Evolutionary conservation across 2,888 invertebrate genomes (phyloP).

Genomic region (Aleiodes testaceus): DNA sequence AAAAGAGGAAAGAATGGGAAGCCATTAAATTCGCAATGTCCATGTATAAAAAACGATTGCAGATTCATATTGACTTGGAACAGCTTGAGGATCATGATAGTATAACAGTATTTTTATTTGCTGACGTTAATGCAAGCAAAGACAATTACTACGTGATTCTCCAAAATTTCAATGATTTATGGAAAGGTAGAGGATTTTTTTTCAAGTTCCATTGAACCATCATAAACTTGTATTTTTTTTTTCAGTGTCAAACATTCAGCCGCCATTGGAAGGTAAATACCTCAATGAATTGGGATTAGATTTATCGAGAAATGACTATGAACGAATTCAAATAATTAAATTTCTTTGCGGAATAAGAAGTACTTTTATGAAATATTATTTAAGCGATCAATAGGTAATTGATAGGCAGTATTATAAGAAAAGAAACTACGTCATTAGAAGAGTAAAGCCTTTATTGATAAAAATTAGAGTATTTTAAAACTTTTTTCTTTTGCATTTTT

Average conservation of each 20-base stretch:
- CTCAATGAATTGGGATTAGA: constrained; percentile 55
- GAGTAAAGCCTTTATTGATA: constrained; percentile 64
- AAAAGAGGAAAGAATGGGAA: constrained; percentile 57
- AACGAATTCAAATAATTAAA: constrained; percentile 53
- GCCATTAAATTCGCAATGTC: constrained; percentile 60
- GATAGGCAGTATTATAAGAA: not conserved
- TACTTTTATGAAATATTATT: constrained; percentile 58
- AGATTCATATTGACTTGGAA: constrained; percentile 57
- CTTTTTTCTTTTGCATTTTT: constrained; percentile 39
- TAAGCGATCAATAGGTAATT: not conserved
- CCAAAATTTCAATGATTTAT: constrained; percentile 50
- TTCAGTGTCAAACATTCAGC: constrained; percentile 64
- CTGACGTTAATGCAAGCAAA: constrained; percentile 48
- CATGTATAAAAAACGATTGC: constrained; percentile 61
- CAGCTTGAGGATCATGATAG: constrained; percentile 48
- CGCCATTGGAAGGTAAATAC: constrained; percentile 58
- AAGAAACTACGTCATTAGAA: constrained; percentile 46
- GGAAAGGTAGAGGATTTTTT: constrained; percentile 59
- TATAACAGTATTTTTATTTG: constrained; percentile 62
- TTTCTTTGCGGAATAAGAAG: constrained; percentile 62
- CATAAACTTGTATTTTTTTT: constrained; percentile 38
- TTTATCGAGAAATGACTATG: constrained; percentile 52
- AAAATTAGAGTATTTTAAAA: constrained; percentile 58
- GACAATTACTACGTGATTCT: constrained; percentile 62
- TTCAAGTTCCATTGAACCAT: not conserved